A percentile compares a stretch with the other conserved stretches of the same genome.
Evolutionary conservation across 1,140 invertebrate species (phyloP).

Genomic region (Drosophila eugracilis): DNA sequence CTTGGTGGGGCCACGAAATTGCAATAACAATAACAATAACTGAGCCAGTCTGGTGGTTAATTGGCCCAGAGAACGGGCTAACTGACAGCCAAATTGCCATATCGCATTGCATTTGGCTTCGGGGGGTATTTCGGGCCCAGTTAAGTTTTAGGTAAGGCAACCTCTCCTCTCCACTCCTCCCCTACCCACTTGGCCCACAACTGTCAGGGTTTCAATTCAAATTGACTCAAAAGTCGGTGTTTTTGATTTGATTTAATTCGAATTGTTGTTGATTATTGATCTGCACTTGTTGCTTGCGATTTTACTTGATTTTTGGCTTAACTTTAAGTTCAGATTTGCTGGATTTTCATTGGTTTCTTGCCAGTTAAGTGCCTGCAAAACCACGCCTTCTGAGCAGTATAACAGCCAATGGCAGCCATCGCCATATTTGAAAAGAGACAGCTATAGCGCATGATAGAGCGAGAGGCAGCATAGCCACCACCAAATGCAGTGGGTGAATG

Average conservation of each 20-base stretch:
- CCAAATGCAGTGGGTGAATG: conserved; percentile 60
- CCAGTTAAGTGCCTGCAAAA: neutral
- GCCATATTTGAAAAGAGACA: conserved; percentile 78
- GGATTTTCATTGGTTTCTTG: conserved; percentile 22
- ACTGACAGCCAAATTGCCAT: conserved; percentile 81
- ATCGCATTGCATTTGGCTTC: conserved; percentile 70
- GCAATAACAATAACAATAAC: conserved; percentile 71
- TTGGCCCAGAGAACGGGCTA: conserved; percentile 78
- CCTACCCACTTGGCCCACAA: conserved; percentile 37
- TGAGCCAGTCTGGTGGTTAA: conserved; percentile 65
- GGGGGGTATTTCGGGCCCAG: conserved; percentile 3
- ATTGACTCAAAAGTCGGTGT: conserved; percentile 47
- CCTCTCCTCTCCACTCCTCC: too few relatives aligned
- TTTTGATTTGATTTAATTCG: conserved; percentile 44
- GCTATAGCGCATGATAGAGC: conserved; percentile 22
- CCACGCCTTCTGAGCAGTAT: conserved; percentile 33
- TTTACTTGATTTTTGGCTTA: conserved; percentile 47
- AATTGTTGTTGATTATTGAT: conserved; percentile 44
- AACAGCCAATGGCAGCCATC: conserved; percentile 58
- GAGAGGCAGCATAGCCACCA: conserved; percentile 56
- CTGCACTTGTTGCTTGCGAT: conserved; percentile 65
- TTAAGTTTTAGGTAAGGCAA: neutral
- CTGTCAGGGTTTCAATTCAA: conserved; percentile 60
- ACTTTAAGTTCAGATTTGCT: conserved; percentile 19
- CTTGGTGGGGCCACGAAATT: conserved; percentile 74